Evolutionary conservation across 2,113 vertebrate species (phyloP).

Genomic region (Bettongia penicillata): DNA sequence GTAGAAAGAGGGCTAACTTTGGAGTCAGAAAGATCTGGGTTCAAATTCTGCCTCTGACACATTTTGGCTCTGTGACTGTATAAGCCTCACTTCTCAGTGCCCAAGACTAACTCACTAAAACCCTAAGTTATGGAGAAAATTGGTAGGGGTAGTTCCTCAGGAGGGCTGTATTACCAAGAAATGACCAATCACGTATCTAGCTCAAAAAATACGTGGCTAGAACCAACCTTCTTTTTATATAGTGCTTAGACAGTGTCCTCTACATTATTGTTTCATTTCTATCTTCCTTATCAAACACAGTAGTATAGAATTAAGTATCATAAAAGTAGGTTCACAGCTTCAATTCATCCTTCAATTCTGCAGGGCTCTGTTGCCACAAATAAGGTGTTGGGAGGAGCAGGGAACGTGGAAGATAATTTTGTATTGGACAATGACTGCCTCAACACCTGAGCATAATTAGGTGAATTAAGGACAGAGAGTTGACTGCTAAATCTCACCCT

Average conservation of each 20-base stretch:
- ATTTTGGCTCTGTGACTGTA: neutral
- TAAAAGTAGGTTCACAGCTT: conserved; percentile 7
- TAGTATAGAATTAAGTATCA: conserved; percentile 42
- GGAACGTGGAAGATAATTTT: conserved; percentile 26
- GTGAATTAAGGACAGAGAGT: conserved; percentile 45
- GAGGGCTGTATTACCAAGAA: neutral
- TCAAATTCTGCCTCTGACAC: too few species aligned
- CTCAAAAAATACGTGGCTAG: neutral
- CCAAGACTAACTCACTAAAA: neutral
- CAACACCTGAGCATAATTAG: conserved; percentile 28
- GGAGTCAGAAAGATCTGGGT: neutral
- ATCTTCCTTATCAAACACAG: conserved; percentile 21
- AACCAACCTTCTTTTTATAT: neutral
- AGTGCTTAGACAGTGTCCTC: conserved; percentile 6
- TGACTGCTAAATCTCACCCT: neutral
- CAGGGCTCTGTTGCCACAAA: neutral
- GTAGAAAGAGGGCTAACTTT: neutral
- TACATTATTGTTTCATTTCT: conserved; percentile 20
- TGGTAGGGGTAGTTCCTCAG: too few species aligned
- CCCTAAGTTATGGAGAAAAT: neutral
- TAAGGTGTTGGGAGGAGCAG: conserved; percentile 20
- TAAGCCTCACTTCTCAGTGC: neutral
- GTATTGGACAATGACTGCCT: conserved; percentile 8
- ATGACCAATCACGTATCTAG: neutral
- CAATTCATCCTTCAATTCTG: conserved; percentile 30